Percentiles rank a stretch among this genome's conserved stretches.
Conservation (phyloP, 2,888 invertebrate species). For the Entomobrya multifasciata region DNA sequence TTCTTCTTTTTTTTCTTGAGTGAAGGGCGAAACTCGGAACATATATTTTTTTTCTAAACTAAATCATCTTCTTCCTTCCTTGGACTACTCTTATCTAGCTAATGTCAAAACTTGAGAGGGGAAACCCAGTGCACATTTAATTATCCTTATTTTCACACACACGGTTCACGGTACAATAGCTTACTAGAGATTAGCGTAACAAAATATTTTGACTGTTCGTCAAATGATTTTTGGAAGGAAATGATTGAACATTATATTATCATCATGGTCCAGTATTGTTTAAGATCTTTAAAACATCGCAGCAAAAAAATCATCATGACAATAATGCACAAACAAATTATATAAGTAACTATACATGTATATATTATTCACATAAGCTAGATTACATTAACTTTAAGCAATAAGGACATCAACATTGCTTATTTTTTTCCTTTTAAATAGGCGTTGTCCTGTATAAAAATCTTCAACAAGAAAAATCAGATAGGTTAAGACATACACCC, state of each 20-base stretch:
- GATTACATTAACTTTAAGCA: constrained; percentile 34
- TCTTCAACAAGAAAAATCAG: constrained; percentile 74
- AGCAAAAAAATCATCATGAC: not conserved
- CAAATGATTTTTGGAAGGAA: not conserved
- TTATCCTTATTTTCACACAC: too few species aligned
- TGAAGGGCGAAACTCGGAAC: not conserved
- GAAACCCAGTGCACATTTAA: constrained; percentile 7
- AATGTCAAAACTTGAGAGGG: not conserved
- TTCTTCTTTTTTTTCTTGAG: not conserved
- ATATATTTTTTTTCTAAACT: not conserved
- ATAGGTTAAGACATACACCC: constrained; percentile 74
- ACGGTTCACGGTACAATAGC: not conserved
- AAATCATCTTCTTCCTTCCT: not conserved
- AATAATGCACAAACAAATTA: not conserved
- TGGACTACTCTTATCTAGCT: not conserved
- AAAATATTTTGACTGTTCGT: constrained; percentile 2
- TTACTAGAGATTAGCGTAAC: not conserved
- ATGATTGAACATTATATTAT: not conserved
- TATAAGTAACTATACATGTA: constrained; percentile 3
- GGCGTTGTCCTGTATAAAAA: constrained; percentile 75
- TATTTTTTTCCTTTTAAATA: constrained; percentile 66
- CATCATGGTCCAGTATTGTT: not conserved
- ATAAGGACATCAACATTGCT: constrained; percentile 47
- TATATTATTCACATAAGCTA: not conserved
- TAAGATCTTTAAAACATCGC: not conserved